phyloP scores from a whole-genome alignment of 2,797 vertebrate genomes.

The Syndactyla subalaris region DNA sequence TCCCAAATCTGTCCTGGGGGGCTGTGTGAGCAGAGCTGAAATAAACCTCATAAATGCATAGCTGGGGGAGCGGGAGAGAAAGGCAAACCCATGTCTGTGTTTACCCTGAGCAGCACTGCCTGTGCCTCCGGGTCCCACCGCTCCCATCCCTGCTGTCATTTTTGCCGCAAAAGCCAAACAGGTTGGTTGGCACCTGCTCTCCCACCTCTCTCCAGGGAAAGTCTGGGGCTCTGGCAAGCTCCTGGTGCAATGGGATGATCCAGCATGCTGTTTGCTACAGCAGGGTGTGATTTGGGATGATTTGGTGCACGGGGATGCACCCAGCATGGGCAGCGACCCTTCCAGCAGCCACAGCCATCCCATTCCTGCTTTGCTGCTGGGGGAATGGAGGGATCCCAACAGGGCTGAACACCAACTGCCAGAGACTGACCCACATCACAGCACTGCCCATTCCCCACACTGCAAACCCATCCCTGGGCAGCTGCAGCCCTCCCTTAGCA shows the following conservation, averaged over 20 bases:
- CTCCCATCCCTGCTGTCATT: background rate
- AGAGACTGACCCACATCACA: rapidly evolving
- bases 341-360: background rate
- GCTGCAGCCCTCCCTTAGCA: background rate
- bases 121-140: background rate
- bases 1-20: background rate
- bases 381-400: background rate
- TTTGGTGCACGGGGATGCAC: rapidly evolving
- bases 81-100: background rate
- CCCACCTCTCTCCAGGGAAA: background rate
- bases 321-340: rapidly evolving
- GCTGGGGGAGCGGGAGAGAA: rapidly evolving
- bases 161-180: rapidly evolving
- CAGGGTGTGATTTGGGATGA: rapidly evolving
- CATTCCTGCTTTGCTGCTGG: background rate
- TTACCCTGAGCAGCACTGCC: background rate
- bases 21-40: background rate
- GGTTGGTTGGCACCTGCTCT: background rate
- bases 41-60: background rate
- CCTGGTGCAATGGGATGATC: rapidly evolving
- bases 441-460: background rate
- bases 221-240: background rate
- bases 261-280: background rate
- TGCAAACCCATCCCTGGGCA: background rate
- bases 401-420: background rate